phyloP scores from a whole-genome alignment of 2,797 vertebrate species.

The Petrocephalus sullivani region DNA sequence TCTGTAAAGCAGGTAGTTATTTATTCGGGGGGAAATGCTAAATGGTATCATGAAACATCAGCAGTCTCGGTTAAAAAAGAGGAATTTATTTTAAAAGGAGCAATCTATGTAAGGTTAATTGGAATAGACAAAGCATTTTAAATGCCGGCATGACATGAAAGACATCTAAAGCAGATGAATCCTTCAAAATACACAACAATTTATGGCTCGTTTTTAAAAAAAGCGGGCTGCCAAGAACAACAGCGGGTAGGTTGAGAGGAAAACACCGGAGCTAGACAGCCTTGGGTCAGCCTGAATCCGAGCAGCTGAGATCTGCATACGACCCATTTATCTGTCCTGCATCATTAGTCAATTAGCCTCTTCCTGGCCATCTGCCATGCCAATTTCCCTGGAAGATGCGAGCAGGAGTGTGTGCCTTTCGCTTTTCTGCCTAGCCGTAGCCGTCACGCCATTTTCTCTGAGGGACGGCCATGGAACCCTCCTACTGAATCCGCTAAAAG shows the following conservation, averaged over 20 bases:
- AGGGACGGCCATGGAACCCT: background rate
- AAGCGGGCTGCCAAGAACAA: background rate
- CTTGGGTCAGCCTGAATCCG: background rate
- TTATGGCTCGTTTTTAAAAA: background rate
- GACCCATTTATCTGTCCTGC: background rate
- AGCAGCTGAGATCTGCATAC: background rate
- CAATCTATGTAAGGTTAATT: background rate
- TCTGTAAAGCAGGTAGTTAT: background rate
- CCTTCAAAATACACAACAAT: background rate
- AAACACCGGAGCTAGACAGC: background rate
- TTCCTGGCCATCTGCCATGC: background rate
- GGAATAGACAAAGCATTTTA: slow-evolving; percentile 1
- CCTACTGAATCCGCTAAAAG: background rate
- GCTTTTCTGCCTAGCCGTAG: background rate
- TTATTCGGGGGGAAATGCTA: background rate
- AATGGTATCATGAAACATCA: background rate
- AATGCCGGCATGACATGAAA: background rate
- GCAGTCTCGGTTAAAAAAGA: background rate
- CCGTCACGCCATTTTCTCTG: background rate
- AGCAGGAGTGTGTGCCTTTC: background rate
- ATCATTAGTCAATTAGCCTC: background rate
- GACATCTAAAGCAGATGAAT: background rate
- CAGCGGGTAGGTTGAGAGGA: background rate
- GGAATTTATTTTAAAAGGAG: background rate
- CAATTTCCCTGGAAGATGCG: background rate